Evolutionary conservation across 2,797 vertebrate species (phyloP).

Genomic region (Thunnus albacares): DNA sequence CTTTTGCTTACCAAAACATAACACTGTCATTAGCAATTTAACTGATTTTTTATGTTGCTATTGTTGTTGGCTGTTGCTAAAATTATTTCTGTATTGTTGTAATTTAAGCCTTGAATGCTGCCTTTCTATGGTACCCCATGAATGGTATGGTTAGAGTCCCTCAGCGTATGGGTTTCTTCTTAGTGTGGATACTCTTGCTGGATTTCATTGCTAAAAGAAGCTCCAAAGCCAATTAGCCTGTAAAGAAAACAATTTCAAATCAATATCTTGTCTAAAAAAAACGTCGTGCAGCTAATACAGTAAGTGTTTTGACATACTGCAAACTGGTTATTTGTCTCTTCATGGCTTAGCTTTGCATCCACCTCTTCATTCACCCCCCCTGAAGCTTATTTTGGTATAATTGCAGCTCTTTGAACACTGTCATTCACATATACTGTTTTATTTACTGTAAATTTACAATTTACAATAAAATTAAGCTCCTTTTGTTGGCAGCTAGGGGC

Average conservation of each 20-base stretch:
- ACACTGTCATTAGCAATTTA: background rate
- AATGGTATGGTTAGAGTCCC: background rate
- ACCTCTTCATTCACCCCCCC: background rate
- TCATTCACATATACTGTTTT: background rate
- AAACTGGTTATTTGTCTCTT: background rate
- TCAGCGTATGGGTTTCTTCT: background rate
- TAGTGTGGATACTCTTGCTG: background rate
- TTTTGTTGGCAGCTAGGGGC: background rate
- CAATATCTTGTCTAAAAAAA: background rate
- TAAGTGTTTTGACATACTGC: background rate
- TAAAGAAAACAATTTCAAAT: background rate
- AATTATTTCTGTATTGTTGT: background rate
- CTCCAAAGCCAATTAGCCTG: background rate
- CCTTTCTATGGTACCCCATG: background rate
- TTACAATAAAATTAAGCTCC: background rate
- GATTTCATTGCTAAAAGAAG: background rate
- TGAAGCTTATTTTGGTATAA: slow-evolving; percentile 3
- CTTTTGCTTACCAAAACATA: background rate
- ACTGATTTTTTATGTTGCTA: background rate
- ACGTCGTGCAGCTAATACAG: background rate
- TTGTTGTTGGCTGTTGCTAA: no score
- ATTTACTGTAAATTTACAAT: no score
- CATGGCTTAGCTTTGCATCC: background rate
- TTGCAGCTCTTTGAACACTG: background rate
- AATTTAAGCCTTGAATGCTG: background rate